A percentile compares a stretch with the other conserved stretches of the same genome.
phyloP scores from a whole-genome alignment of 1,140 invertebrate genomes.

The Drosophila mauritiana region DNA sequence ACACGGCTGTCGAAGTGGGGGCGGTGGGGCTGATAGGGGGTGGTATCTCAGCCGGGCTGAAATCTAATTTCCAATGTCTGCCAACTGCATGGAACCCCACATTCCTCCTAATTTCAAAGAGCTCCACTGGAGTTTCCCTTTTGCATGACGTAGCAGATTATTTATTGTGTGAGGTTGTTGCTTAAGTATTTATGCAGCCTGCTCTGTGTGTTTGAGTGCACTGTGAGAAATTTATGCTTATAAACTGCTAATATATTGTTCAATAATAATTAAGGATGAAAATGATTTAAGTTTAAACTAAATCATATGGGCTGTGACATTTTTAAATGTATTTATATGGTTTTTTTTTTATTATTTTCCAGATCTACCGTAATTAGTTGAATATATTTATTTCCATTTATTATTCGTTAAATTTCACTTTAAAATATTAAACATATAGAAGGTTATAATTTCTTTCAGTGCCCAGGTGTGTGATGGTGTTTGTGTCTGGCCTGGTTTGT shows the following conservation, averaged over 20 bases:
- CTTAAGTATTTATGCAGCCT: conserved; percentile 55
- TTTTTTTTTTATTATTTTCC: background rate
- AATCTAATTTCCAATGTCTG: conserved; percentile 70
- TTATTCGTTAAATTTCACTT: no score
- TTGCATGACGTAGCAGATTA: conserved; percentile 76
- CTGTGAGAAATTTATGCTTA: background rate
- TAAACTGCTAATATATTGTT: background rate
- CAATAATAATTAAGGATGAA: background rate
- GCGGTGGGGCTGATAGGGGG: background rate
- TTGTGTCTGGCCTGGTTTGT: conserved; percentile 58
- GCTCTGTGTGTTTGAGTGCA: conserved; percentile 29
- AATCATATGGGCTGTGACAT: no score
- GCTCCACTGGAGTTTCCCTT: conserved; percentile 39
- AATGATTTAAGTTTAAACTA: no score
- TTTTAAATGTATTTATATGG: no score
- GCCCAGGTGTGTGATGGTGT: conserved; percentile 30
- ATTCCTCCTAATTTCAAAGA: conserved; percentile 12
- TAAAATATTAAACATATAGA: no score
- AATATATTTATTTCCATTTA: no score
- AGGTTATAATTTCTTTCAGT: background rate
- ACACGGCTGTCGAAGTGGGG: conserved; percentile 5
- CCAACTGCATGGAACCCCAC: conserved; percentile 32
- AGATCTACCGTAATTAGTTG: no score
- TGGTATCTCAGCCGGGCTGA: conserved; percentile 38
- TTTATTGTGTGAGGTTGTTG: conserved; percentile 79